Evolutionary conservation across 2,113 vertebrate genomes (phyloP), one percentile per base, ranked within the genome.

Genomic region (human (Homo sapiens)): DNA sequence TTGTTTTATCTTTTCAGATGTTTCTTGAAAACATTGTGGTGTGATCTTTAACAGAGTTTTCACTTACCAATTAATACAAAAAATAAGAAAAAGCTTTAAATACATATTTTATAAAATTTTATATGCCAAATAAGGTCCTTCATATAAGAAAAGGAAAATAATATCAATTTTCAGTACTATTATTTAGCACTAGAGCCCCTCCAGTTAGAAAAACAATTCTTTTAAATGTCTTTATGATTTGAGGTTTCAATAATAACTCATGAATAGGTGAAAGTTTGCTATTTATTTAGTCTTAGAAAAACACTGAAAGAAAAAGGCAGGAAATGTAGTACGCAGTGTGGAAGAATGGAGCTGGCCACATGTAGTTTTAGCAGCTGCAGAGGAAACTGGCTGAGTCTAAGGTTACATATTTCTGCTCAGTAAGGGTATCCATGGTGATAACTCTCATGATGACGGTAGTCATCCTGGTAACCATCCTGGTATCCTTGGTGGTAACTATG

Each of bases 361-460:
- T 92, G 55, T 93, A 95, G 95, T 81, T 96, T 98, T 93, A 90
- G 84, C 96, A 98, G 92, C 97, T 93, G 85, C 82, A 78, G 88
- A 59, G 85, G 23, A 81, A 98, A 97, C 75, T 95, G 90, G 83
- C 96, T 96, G 85, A 97, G 83, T 79, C 25, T 72, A 96, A 97
- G 76, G 76, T 97, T 95, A 97, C 93, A 91, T 91, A 52, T 79
- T 96, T 97, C 81, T 97, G 93, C 85, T 99, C 98, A 99, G 97
- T 99, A 99, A 9, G 99, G 99, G n/a, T 99, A 99, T 96, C 99
- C 99, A 94, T 99, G 99, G 93, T 99, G 99, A 97, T 99, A 99
- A 95, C 98, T 98, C 90, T 98, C 98, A 18, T 99, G 99, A 97
- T 99, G 99, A 95, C 98, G 98, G 70, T 99, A 99, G 82, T 99